phyloP scores from a whole-genome alignment of 2,113 vertebrate species.

The Spizaetus ornatus region DNA sequence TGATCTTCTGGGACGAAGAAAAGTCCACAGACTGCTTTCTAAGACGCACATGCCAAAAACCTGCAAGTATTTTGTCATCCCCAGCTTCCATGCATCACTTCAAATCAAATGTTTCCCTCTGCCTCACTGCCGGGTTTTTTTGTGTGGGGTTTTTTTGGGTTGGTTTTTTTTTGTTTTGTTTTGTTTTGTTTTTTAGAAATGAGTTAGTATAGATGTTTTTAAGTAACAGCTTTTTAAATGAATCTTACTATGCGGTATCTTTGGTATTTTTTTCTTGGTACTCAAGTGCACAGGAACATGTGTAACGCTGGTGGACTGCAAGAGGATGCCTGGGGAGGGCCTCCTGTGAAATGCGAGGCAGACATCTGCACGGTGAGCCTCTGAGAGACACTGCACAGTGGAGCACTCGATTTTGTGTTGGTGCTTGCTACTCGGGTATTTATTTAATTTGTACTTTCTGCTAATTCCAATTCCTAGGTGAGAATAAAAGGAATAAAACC shows the following conservation, averaged over 20 bases:
- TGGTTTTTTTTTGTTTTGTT: too few species aligned
- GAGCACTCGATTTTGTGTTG: rapidly evolving
- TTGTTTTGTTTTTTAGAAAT: too few species aligned
- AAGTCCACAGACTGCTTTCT: background rate
- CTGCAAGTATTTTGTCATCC: background rate
- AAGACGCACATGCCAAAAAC: background rate
- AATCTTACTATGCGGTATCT: too few species aligned
- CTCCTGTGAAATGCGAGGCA: rapidly evolving
- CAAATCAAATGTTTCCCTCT: background rate
- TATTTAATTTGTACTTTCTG: background rate
- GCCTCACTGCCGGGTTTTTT: background rate
- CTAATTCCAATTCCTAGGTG: background rate
- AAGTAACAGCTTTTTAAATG: background rate
- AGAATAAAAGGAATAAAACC: background rate
- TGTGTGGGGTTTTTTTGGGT: too few species aligned
- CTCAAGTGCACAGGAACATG: rapidly evolving
- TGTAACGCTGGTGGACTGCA: background rate
- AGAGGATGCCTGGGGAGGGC: rapidly evolving
- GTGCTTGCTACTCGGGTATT: rapidly evolving
- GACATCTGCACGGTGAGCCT: rapidly evolving
- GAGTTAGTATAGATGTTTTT: background rate
- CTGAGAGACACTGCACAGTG: rapidly evolving
- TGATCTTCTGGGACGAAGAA: too few species aligned
- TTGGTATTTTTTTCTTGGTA: background rate
- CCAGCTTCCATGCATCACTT: background rate